Conservation (phyloP, 2,797 vertebrate genomes). For the Triplophysa bombifrons region DNA sequence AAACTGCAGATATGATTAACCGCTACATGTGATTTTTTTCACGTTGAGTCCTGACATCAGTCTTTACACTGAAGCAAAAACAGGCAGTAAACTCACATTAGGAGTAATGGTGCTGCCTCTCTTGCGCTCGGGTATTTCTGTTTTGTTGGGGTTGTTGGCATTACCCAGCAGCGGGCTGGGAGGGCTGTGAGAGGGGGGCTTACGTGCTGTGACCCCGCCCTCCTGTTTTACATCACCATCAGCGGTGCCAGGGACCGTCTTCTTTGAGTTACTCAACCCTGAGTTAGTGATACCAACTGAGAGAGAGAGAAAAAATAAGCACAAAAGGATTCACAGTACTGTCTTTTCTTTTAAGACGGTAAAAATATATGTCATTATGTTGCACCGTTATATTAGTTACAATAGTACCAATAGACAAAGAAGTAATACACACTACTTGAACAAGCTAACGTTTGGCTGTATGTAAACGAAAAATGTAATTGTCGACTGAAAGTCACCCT, state of each 20-base stretch:
- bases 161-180: constrained; percentile 93
- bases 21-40: no score
- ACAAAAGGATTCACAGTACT: neutral
- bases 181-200: constrained; percentile 75
- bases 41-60: neutral
- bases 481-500: constrained; percentile 76
- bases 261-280: constrained; percentile 87
- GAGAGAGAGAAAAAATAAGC: neutral
- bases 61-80: neutral
- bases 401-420: neutral
- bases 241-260: constrained; percentile 88
- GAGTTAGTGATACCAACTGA: constrained; percentile 87
- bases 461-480: neutral
- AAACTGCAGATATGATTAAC: neutral
- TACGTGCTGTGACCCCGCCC: constrained; percentile 84
- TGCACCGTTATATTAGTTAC: neutral
- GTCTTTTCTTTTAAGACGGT: neutral
- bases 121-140: constrained; percentile 96
- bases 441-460: neutral
- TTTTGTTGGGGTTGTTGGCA: constrained; percentile 97
- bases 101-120: constrained; percentile 85
- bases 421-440: no score
- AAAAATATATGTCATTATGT: neutral
- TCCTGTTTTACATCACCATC: constrained; percentile 90
- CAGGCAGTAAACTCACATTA: constrained; percentile 80